phyloP scores from a whole-genome alignment of 2,113 vertebrate species.

The Rutilus rutilus region DNA sequence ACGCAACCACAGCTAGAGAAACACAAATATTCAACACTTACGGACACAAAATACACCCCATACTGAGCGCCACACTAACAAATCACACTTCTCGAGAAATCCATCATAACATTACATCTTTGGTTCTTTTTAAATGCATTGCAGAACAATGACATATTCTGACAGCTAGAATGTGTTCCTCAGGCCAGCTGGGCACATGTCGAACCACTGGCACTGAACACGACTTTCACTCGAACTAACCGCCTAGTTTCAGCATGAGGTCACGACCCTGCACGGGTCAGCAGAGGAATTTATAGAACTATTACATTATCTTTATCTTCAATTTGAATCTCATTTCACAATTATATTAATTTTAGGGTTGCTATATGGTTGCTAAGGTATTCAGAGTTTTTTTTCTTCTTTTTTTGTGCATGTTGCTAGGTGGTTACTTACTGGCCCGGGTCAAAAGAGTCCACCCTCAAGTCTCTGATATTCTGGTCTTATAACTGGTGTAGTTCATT shows the following conservation, averaged over 20 bases:
- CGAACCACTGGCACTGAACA: not conserved
- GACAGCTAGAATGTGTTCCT: not conserved
- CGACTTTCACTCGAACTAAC: not conserved
- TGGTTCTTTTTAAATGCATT: not conserved
- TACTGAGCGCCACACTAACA: not conserved
- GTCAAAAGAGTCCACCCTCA: constrained; percentile 3
- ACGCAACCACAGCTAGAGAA: constrained; percentile 4
- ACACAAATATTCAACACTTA: constrained; percentile 21
- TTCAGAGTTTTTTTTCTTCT: not conserved
- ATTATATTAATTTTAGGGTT: not conserved
- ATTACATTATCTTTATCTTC: not conserved
- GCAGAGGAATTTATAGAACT: not conserved
- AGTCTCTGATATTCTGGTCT: not conserved
- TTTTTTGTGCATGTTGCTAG: not conserved
- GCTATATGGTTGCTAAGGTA: not conserved
- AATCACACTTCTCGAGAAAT: not conserved
- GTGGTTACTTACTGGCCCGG: not conserved
- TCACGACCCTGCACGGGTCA: constrained; percentile 1
- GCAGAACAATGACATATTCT: not conserved
- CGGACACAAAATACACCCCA: not conserved
- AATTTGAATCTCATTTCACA: not conserved
- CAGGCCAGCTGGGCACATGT: not conserved
- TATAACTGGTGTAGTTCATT: not conserved
- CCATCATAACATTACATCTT: not conserved
- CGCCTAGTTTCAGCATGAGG: not conserved